Conservation (phyloP, 2,888 invertebrate genomes). For the Euzophera pinguis region DNA sequence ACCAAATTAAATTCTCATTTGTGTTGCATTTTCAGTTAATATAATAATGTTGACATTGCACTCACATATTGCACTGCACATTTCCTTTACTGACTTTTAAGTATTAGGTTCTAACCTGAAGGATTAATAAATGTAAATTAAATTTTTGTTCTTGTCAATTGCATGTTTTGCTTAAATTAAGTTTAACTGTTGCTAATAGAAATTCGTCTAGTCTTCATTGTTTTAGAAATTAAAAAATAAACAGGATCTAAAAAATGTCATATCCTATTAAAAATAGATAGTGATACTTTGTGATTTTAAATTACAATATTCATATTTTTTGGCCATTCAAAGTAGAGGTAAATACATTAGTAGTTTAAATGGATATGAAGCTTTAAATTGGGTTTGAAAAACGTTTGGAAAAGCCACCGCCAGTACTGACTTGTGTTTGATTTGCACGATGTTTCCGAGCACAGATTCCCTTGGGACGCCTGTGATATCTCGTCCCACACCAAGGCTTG, state of each 20-base stretch:
- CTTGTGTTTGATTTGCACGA: constrained; percentile 60
- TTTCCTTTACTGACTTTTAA: not conserved
- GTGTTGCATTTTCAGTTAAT: constrained; percentile 1
- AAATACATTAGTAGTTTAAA: constrained; percentile 35
- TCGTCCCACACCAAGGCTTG: constrained; percentile 18
- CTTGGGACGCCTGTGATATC: constrained; percentile 11
- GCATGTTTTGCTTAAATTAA: not conserved
- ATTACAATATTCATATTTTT: constrained; percentile 76
- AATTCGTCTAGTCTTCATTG: not conserved
- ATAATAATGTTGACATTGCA: not conserved
- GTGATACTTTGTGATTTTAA: constrained; percentile 17
- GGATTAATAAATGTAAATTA: too few relatives aligned
- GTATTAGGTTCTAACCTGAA: not conserved
- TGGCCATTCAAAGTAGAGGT: constrained; percentile 28
- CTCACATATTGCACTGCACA: constrained; percentile 1
- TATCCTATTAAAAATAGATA: too few relatives aligned
- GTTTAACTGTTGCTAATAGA: not conserved
- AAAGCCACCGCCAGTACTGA: constrained; percentile 42
- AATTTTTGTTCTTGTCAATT: not conserved
- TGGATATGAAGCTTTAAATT: constrained; percentile 31
- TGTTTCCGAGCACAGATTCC: constrained; percentile 34
- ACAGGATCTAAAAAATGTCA: too few relatives aligned
- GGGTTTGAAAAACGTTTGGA: constrained; percentile 26
- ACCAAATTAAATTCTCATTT: not conserved
- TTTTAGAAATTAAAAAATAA: not conserved